Evolutionary conservation across 1,140 invertebrate genomes (phyloP), one percentile per base, ranked within the genome.

Genomic region (Drosophila jambulina): DNA sequence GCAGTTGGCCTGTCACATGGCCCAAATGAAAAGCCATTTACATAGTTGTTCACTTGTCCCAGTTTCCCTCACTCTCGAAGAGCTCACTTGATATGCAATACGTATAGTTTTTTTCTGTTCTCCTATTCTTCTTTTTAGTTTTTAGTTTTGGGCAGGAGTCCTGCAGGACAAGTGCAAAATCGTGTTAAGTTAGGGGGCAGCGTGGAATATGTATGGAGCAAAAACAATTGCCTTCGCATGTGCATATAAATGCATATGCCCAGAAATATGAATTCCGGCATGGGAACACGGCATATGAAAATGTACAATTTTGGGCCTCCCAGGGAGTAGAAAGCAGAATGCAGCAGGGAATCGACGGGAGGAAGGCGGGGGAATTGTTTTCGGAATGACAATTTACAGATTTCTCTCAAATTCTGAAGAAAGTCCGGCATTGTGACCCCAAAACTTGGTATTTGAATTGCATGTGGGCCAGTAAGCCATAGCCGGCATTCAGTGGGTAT

Each of bases 61-160:
- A 61, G 27, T 59, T 59, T 80, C 42, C 25, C 56, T 75, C 32
- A 9, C 54, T 12, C 15, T 25, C 38, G 25, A 72, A 36, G 29
- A 67, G 42, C 69, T 64, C 77, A 85, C 62, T 85, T 85, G 67
- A 85, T 81, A 85, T 84, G 78, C 77, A 80, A 85, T 85, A 77
- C 67, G 58, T 68, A 38, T 12, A 56, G 53, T 77, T 78, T 67
- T 71, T 57, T 38, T 29, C 15, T 19, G 10, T 49, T 21, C 4
- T 8, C 8, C 15, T 23, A 2, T 51, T n/a, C n/a, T 27, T 21
- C 7, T 9, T 25, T 32, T 34, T 13, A 7, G 19, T 23, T 45
- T 65, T 51, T 29, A 21, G 21, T 40, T 21, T 13, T 43, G 13
- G n/a, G 48, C 61, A 62, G 61, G 54, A 62, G 58, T 57, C 57